Base-by-base conservation (phyloP, 2,888 invertebrate genomes). In the Microplitis manilae region DNA sequence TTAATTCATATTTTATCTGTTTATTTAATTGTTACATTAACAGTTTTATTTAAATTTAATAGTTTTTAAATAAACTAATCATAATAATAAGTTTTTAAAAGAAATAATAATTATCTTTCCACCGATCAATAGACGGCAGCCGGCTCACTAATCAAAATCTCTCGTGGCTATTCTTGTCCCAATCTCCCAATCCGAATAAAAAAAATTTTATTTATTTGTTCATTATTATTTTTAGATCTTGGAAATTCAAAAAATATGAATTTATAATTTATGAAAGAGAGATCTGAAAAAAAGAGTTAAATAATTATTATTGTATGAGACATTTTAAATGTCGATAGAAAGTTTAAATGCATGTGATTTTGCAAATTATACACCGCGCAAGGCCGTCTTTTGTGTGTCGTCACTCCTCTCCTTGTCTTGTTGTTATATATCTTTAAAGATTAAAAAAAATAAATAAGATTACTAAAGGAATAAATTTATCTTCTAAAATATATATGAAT, bases 121-220 rank as follows among this genome's bases (percentile, higher is more conserved):
- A 75, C 79, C 81, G 83, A 85, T 85, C 84, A 82, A 86, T 85
- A 85, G 83, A 79, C 80, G 79, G 79, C 77, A 71, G 20, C 38
- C 30, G 15, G 50, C 9, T 13, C 30, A 59, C 65, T 20, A 50
- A 73, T 38, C 50, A 50, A 62, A 9, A 30, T 39, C 41, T 41
- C 17, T 50, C 59, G 15, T 8, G 38, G 5, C 30, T 20, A 9
- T 60, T 50, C 15, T 38, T 59, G 65, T 65, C 20, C 7, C 8
- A 38, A 65, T 30, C 17, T 62, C n/a, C n/a, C 17, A 17, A 62
- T 62, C 0, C 59, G 4, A 13, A 6, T 13, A 59, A 59, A 6
- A 13, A 59, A 59, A 17, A 20, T 20, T 62, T 8, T 8, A 20
- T 20, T 8, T 62, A 8, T 17, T 20, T n/a, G 8, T 15, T 62